Evolutionary conservation across 2,888 invertebrate genomes (phyloP).

Genomic region (Toxonevra muliebris): DNA sequence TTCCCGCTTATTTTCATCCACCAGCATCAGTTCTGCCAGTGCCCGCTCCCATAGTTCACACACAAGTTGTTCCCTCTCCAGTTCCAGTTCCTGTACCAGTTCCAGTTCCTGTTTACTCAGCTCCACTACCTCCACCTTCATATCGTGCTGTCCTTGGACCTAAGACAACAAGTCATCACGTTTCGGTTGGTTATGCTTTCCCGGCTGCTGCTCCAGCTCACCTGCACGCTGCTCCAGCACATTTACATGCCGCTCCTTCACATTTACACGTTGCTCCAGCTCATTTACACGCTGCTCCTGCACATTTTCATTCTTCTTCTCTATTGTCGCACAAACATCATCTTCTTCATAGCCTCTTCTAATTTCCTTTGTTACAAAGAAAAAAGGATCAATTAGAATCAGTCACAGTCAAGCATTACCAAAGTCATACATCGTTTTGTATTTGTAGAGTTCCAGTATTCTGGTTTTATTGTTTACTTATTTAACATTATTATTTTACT

Average conservation of each 20-base stretch:
- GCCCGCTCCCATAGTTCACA: constrained; percentile 26
- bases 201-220: constrained; percentile 45
- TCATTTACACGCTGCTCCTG: constrained; percentile 52
- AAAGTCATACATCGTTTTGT: constrained; percentile 13
- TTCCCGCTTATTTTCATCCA: too few species aligned
- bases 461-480: constrained; percentile 16
- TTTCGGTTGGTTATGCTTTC: constrained; percentile 58
- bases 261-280: constrained; percentile 36
- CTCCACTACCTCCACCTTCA: constrained; percentile 45
- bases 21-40: constrained; percentile 32
- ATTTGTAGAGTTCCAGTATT: constrained; percentile 4
- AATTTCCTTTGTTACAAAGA: constrained; percentile 33
- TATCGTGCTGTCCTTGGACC: constrained; percentile 61
- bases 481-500: constrained; percentile 7
- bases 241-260: constrained; percentile 52
- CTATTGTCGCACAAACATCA: constrained; percentile 41
- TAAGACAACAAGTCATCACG: constrained; percentile 57
- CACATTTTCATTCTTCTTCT: constrained; percentile 24
- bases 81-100: constrained; percentile 34
- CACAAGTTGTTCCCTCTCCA: constrained; percentile 29
- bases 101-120: constrained; percentile 46
- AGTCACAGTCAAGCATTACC: neutral
- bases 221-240: constrained; percentile 44
- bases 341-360: constrained; percentile 52
- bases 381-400: constrained; percentile 35